Evolutionary conservation across 1,140 invertebrate species (phyloP).

Genomic region (Trichonephila clavipes): DNA sequence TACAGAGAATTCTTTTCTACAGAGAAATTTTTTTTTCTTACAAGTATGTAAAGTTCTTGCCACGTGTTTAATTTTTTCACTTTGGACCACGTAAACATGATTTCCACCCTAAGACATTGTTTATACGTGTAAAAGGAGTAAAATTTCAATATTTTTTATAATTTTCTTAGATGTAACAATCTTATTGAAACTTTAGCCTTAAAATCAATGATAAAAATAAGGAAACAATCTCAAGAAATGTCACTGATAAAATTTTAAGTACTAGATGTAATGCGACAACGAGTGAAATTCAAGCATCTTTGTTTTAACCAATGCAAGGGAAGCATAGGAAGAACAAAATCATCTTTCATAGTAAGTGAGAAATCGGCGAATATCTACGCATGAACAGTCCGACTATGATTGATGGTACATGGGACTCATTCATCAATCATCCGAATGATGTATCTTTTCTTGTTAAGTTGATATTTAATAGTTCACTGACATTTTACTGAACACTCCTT

Average conservation of each 20-base stretch:
- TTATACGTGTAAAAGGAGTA: too few relatives aligned
- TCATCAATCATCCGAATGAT: slow-evolving; percentile 41
- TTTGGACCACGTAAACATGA: too few relatives aligned
- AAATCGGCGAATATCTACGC: neutral
- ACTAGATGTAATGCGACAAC: neutral
- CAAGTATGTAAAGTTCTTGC: too few relatives aligned
- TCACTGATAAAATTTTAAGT: neutral
- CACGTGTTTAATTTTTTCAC: too few relatives aligned
- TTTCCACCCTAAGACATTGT: too few relatives aligned
- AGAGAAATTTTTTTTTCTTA: too few relatives aligned
- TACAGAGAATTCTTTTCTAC: too few relatives aligned
- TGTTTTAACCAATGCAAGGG: neutral
- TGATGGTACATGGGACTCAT: neutral
- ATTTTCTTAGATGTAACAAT: too few relatives aligned
- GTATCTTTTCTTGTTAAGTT: slow-evolving; percentile 50
- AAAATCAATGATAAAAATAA: too few relatives aligned
- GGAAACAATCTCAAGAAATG: too few relatives aligned
- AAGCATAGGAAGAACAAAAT: neutral
- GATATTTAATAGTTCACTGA: slow-evolving; percentile 33
- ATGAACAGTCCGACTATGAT: slow-evolving; percentile 33
- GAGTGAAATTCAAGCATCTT: neutral
- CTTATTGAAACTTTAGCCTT: too few relatives aligned
- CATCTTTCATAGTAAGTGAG: slow-evolving; percentile 8
- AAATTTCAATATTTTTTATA: too few relatives aligned
- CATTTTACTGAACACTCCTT: slow-evolving; percentile 4